These are phyloP conservation scores for Cylas formicarius DNA, from an alignment of 1,140 invertebrate species.

Conservation along the genomic window DNA sequence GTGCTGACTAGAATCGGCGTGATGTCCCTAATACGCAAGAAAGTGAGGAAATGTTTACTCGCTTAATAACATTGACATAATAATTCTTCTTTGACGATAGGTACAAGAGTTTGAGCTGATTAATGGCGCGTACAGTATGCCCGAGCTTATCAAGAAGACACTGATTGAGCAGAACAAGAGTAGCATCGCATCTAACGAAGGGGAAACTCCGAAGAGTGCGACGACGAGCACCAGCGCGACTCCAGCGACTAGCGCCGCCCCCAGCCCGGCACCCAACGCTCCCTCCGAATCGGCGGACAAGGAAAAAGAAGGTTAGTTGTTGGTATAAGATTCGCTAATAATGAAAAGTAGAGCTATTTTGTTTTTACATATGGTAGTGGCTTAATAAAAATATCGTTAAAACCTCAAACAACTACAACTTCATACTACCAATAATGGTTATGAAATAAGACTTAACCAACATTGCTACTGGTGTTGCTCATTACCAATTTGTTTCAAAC, in stretches of 20 bases:
- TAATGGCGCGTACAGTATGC: slow-evolving; percentile 97
- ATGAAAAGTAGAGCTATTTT: no score
- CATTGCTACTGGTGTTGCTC: no score
- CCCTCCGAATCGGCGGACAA: slow-evolving; percentile 34
- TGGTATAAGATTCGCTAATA: no score
- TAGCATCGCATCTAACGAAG: slow-evolving; percentile 20
- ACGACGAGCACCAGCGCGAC: slow-evolving; percentile 53
- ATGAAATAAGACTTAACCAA: no score
- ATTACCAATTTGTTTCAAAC: no score
- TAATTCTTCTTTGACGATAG: slow-evolving; percentile 9
- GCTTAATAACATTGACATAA: slow-evolving; percentile 28
- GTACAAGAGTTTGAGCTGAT: slow-evolving; percentile 97
- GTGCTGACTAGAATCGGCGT: slow-evolving; percentile 97
- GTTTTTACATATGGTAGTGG: no score
- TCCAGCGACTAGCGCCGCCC: slow-evolving; percentile 62
- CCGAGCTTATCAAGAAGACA: slow-evolving; percentile 66
- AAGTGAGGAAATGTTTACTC: slow-evolving; percentile 47
- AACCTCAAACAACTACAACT: no score
- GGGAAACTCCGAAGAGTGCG: slow-evolving; percentile 43
- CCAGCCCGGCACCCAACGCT: slow-evolving; percentile 55
- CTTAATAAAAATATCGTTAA: no score
- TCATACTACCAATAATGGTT: no score
- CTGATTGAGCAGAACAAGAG: slow-evolving; percentile 39
- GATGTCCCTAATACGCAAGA: slow-evolving; percentile 98
- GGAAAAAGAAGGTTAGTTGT: slow-evolving; percentile 33